Conservation (phyloP, 2,113 vertebrate species). For the Coptodon rendalli region DNA sequence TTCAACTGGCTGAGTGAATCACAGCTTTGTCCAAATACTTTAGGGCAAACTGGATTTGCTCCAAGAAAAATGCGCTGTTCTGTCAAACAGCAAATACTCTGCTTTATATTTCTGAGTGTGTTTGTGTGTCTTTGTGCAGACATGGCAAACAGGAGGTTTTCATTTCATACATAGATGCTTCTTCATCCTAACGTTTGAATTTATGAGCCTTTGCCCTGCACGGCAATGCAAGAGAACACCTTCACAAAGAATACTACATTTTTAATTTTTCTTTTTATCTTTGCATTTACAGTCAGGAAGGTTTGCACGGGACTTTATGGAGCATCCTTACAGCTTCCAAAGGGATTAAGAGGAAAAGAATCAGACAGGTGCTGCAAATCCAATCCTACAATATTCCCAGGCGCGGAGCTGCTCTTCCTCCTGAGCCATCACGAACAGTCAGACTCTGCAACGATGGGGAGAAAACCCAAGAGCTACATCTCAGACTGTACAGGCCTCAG, state of each 20-base stretch:
- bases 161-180: background rate
- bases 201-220: background rate
- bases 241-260: background rate
- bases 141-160: background rate
- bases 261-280: background rate
- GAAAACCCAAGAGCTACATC: background rate
- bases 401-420: too few relatives aligned
- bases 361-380: background rate
- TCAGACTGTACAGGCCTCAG: background rate
- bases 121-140: background rate
- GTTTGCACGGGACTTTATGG: too few relatives aligned
- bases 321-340: background rate
- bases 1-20: conserved; percentile 6
- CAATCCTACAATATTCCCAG: background rate
- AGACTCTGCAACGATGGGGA: background rate
- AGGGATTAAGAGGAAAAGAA: background rate
- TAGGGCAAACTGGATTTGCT: background rate
- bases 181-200: background rate
- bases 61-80: background rate
- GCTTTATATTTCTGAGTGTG: background rate
- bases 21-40: background rate
- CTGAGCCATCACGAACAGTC: too few relatives aligned
- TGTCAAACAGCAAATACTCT: background rate
- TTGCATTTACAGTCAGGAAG: background rate
- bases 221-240: background rate